Evolutionary conservation across 2,888 invertebrate genomes (phyloP).

Genomic region (Hedya salicella): DNA sequence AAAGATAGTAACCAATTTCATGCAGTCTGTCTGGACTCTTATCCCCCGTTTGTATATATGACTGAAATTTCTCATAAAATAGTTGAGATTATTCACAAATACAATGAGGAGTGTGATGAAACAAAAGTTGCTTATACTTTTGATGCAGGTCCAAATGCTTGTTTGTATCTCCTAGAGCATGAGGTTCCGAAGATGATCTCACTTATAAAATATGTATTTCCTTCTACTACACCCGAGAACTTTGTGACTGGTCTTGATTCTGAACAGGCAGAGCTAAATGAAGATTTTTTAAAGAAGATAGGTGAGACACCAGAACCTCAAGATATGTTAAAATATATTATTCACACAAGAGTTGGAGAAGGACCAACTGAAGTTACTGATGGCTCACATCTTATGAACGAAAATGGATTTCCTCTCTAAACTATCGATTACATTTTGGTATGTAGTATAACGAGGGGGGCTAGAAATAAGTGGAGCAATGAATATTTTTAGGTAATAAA

Average conservation of each 20-base stretch:
- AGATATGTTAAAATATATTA: constrained; percentile 91
- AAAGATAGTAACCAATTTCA: constrained; percentile 99
- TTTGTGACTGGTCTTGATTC: constrained; percentile 66
- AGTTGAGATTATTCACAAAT: constrained; percentile 91
- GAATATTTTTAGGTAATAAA: constrained; percentile 18
- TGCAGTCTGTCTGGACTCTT: constrained; percentile 96
- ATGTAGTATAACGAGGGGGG: not conserved
- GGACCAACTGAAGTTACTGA: constrained; percentile 87
- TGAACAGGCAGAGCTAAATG: constrained; percentile 48
- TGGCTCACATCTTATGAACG: constrained; percentile 67
- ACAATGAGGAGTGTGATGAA: constrained; percentile 88
- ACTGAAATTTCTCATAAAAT: constrained; percentile 94
- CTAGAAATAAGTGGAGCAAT: constrained; percentile 22
- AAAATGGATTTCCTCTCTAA: constrained; percentile 58
- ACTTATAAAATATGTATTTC: constrained; percentile 90
- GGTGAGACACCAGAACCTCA: constrained; percentile 66
- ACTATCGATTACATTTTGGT: not conserved
- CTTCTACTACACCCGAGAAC: constrained; percentile 77
- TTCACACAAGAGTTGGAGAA: constrained; percentile 92
- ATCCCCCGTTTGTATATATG: constrained; percentile 97
- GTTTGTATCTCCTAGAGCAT: constrained; percentile 92
- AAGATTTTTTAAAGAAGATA: constrained; percentile 59
- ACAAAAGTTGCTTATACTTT: constrained; percentile 96
- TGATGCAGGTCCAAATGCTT: constrained; percentile 99
- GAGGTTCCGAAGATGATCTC: constrained; percentile 89